phyloP scores from a whole-genome alignment of 2,113 vertebrate species.

The Hydrolagus affinis region DNA sequence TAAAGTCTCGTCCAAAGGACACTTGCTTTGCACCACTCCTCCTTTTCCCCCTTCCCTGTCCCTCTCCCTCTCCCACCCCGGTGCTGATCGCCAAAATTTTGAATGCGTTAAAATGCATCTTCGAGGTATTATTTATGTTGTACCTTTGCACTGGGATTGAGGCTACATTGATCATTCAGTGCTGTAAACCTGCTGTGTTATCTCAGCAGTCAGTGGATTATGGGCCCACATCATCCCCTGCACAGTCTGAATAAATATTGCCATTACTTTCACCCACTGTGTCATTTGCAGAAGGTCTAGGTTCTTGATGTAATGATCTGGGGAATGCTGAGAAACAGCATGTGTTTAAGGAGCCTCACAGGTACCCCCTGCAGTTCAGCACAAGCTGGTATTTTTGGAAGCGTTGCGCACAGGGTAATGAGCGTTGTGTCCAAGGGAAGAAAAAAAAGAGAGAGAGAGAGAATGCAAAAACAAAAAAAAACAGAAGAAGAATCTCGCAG shows the following conservation, averaged over 20 bases:
- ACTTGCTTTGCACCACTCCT: too few species aligned
- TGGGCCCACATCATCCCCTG: conserved; percentile 51
- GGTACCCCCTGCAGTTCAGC: background rate
- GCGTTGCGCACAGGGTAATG: background rate
- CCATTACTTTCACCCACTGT: conserved; percentile 24
- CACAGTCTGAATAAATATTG: conserved; percentile 56
- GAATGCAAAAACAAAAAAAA: background rate
- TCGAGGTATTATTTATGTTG: conserved; percentile 34
- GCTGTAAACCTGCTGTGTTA: conserved; percentile 60
- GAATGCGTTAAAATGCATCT: conserved; percentile 39
- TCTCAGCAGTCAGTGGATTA: conserved; percentile 64
- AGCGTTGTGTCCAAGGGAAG: background rate
- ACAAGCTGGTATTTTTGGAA: background rate
- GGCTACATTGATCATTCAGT: conserved; percentile 58
- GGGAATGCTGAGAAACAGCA: conserved; percentile 15
- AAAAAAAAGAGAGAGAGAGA: background rate
- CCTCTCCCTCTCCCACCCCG: background rate
- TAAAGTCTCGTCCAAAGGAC: background rate
- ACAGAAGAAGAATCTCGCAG: too few species aligned
- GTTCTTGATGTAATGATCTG: conserved; percentile 32
- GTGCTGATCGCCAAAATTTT: too few species aligned
- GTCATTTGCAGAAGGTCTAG: conserved; percentile 32
- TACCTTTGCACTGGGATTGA: conserved; percentile 43
- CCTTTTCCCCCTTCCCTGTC: background rate
- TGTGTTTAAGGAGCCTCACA: conserved; percentile 19